Evolutionary conservation across 1,140 invertebrate species (phyloP).

Genomic region (Diorhabda carinulata): DNA sequence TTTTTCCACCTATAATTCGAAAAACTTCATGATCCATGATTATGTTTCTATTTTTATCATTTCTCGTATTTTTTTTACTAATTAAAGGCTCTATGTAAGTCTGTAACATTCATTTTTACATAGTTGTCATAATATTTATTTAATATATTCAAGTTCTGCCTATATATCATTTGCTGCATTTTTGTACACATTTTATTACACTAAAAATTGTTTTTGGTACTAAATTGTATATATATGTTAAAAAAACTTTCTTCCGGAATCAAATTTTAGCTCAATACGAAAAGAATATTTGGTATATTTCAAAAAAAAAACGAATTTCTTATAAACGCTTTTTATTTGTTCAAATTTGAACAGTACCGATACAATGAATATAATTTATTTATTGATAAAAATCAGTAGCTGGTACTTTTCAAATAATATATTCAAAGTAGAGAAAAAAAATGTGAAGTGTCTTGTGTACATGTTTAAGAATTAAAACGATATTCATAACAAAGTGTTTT

Average conservation of each 20-base stretch:
- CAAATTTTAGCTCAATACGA: neutral
- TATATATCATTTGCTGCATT: too few relatives aligned
- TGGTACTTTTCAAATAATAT: slow-evolving; percentile 29
- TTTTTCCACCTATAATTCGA: too few relatives aligned
- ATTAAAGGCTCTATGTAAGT: too few relatives aligned
- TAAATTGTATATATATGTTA: too few relatives aligned
- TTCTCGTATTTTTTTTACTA: too few relatives aligned
- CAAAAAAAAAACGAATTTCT: neutral
- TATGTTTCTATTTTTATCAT: too few relatives aligned
- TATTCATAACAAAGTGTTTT: slow-evolving; percentile 25
- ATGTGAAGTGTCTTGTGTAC: slow-evolving; percentile 40
- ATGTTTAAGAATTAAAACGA: slow-evolving; percentile 39
- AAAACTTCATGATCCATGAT: too few relatives aligned
- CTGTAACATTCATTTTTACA: too few relatives aligned
- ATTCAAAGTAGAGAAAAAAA: slow-evolving; percentile 32
- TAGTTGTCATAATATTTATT: too few relatives aligned
- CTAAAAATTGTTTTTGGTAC: too few relatives aligned
- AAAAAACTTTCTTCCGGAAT: neutral
- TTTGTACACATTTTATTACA: too few relatives aligned
- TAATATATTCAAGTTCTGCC: too few relatives aligned
- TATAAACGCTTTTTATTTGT: slow-evolving; percentile 18
- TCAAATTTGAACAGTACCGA: slow-evolving; percentile 17
- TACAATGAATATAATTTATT: slow-evolving; percentile 8
- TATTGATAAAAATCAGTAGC: slow-evolving; percentile 10
- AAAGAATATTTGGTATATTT: neutral